Percentiles rank a stretch among this genome's conserved stretches.
phyloP scores from a whole-genome alignment of 2,888 invertebrate species.

The Archips xylosteana region DNA sequence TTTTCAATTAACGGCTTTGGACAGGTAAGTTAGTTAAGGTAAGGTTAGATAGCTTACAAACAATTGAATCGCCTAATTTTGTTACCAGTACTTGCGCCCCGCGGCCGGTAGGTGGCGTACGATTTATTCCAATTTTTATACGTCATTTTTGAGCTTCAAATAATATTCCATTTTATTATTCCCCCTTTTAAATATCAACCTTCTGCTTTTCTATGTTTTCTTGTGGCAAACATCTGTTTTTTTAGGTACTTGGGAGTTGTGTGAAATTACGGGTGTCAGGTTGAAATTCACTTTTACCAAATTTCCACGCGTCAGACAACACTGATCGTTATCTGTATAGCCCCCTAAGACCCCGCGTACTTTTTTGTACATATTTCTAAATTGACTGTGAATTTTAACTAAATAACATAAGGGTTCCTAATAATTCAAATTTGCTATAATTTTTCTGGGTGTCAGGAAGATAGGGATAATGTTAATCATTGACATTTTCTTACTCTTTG shows the following conservation, averaged over 20 bases:
- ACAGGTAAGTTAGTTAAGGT: conserved; percentile 45
- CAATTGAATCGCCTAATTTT: conserved; percentile 58
- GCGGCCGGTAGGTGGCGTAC: conserved; percentile 12
- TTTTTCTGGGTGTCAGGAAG: too few relatives aligned
- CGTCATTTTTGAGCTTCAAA: conserved; percentile 38
- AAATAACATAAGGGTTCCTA: too few relatives aligned
- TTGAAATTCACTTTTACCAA: background rate
- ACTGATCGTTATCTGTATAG: too few relatives aligned
- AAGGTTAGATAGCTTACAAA: conserved; percentile 56
- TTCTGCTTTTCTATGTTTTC: background rate
- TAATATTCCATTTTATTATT: conserved; percentile 33
- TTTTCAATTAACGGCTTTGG: conserved; percentile 48
- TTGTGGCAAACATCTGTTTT: background rate
- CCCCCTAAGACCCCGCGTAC: too few relatives aligned
- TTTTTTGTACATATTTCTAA: too few relatives aligned
- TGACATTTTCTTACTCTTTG: too few relatives aligned
- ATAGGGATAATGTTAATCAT: too few relatives aligned
- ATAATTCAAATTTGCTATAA: too few relatives aligned
- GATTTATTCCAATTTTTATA: conserved; percentile 39
- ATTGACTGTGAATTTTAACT: too few relatives aligned
- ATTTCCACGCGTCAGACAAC: too few relatives aligned
- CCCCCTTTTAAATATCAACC: background rate
- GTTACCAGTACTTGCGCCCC: conserved; percentile 58
- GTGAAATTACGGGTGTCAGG: background rate
- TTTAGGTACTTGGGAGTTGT: background rate